These are phyloP conservation scores for Hydrotaea cyrtoneurina DNA, from an alignment of 2,888 invertebrate species.

Conservation along the genomic window DNA sequence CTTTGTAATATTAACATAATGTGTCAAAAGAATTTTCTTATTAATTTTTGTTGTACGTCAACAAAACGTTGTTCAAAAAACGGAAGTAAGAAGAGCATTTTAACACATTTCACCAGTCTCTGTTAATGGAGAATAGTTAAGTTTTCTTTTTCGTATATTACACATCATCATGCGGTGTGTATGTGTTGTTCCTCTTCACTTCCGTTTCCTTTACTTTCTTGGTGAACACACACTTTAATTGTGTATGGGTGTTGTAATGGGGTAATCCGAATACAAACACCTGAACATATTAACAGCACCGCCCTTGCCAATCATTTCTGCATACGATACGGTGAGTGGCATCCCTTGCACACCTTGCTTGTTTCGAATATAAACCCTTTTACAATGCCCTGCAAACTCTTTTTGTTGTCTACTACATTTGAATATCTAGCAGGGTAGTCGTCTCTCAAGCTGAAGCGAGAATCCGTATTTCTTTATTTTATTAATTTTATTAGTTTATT, in stretches of 20 bases:
- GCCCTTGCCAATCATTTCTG: too few species aligned
- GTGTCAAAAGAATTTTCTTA: slow-evolving; percentile 66
- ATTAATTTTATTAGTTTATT: too few species aligned
- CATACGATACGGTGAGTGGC: too few species aligned
- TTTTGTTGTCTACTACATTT: too few species aligned
- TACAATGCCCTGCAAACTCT: too few species aligned
- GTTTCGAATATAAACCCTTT: too few species aligned
- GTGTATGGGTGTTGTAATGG: slow-evolving; percentile 46
- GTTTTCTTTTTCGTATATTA: not conserved
- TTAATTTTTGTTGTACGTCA: slow-evolving; percentile 55
- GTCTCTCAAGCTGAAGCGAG: too few species aligned
- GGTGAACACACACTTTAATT: not conserved
- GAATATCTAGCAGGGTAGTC: too few species aligned
- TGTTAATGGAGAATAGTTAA: not conserved
- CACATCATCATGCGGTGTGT: not conserved
- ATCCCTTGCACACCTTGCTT: too few species aligned
- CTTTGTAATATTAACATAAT: slow-evolving; percentile 63
- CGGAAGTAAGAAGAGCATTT: slow-evolving; percentile 18
- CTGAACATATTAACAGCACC: slow-evolving; percentile 60
- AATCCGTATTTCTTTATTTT: too few species aligned
- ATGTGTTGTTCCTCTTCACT: slow-evolving; percentile 19
- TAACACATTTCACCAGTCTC: slow-evolving; percentile 2
- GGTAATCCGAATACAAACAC: slow-evolving; percentile 56
- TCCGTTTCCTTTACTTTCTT: slow-evolving; percentile 37
- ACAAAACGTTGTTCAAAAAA: slow-evolving; percentile 9